A percentile compares a stretch with the other conserved stretches of the same genome.
Evolutionary conservation across 2,797 vertebrate genomes (phyloP).

Genomic region (Alectoris magna): DNA sequence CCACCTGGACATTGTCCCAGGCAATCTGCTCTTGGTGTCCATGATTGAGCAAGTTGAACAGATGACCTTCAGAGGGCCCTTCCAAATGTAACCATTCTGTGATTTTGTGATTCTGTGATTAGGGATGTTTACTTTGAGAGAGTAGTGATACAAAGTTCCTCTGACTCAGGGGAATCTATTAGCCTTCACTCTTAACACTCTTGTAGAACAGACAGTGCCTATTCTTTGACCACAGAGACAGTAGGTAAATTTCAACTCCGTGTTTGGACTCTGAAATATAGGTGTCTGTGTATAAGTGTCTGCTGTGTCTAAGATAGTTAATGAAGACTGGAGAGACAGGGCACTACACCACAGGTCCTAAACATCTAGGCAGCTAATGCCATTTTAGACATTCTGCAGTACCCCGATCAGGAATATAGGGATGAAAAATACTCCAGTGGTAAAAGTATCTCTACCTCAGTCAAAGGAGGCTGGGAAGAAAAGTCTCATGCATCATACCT

Average conservation of each 20-base stretch:
- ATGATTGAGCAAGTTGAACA: not conserved
- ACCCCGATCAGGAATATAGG: not conserved
- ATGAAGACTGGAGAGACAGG: not conserved
- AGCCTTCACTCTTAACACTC: not conserved
- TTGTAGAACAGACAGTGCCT: not conserved
- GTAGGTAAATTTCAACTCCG: not conserved
- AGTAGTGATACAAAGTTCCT: accelerated
- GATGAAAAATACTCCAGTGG: not conserved
- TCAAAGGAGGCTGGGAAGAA: not conserved
- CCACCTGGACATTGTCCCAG: not conserved
- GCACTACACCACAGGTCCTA: not conserved
- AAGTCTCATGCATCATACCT: accelerated
- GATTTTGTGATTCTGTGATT: not conserved
- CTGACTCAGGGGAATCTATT: not conserved
- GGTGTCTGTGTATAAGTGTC: not conserved
- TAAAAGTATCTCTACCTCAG: not conserved
- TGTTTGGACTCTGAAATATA: not conserved
- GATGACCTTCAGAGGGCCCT: not conserved
- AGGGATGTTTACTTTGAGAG: not conserved
- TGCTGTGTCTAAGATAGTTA: not conserved
- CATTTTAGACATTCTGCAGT: not conserved
- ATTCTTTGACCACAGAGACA: not conserved
- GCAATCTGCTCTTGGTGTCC: not conserved
- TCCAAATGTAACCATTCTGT: not conserved
- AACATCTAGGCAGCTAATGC: not conserved